A percentile compares a stretch with the other conserved stretches of the same genome.
Evolutionary conservation across 2,797 vertebrate species (phyloP).

Genomic region (Spinibarbus caldwelli): DNA sequence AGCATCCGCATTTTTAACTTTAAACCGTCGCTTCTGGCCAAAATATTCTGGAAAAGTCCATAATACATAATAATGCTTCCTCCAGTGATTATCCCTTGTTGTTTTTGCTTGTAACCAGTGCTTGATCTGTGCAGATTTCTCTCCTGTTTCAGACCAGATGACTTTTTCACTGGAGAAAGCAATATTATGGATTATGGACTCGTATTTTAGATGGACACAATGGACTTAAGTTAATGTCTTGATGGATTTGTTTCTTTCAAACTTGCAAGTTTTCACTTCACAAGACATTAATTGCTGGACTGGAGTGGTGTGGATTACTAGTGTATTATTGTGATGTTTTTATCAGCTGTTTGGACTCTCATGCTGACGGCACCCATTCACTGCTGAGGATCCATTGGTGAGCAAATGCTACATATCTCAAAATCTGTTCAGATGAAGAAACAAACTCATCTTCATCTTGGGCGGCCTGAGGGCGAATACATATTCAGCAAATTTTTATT

Average conservation of each 20-base stretch:
- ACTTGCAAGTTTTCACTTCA: neutral
- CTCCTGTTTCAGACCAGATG: neutral
- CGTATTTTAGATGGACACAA: neutral
- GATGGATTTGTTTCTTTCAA: neutral
- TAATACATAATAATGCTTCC: neutral
- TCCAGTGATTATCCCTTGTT: neutral
- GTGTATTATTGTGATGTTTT: neutral
- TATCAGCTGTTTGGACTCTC: neutral
- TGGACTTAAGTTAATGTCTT: neutral
- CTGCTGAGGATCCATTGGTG: neutral
- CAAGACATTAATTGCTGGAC: neutral
- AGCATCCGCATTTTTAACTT: neutral
- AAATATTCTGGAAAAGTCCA: neutral
- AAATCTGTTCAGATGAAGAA: neutral
- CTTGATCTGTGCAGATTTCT: neutral
- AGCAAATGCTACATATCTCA: neutral
- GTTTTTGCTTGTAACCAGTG: neutral
- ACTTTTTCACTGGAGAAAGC: neutral
- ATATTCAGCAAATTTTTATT: neutral
- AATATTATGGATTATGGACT: neutral
- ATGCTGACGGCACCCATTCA: neutral
- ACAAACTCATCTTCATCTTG: neutral
- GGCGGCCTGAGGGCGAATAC: neutral
- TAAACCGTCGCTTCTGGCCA: neutral
- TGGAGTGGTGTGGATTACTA: neutral